Conservation (phyloP, 2,888 invertebrate genomes). For the Torymus auratus region DNA sequence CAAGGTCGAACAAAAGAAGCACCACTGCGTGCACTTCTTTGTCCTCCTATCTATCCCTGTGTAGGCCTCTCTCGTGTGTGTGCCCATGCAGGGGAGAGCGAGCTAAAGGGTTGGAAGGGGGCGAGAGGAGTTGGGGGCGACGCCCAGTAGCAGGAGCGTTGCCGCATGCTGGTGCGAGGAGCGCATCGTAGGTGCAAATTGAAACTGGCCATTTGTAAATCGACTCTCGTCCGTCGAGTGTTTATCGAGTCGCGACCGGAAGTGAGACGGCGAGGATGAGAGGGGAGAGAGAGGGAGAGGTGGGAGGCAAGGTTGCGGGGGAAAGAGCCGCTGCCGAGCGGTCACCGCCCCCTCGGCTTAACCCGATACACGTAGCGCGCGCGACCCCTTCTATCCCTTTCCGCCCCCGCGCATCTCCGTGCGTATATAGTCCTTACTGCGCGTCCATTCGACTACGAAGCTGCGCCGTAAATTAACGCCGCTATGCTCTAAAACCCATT, state of each 20-base stretch:
- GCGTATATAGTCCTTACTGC: constrained; percentile 11
- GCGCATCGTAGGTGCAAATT: constrained; percentile 60
- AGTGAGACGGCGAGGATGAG: constrained; percentile 23
- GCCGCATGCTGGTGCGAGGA: neutral
- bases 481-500: neutral
- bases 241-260: constrained; percentile 62
- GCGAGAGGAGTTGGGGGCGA: neutral
- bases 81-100: neutral
- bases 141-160: too few species aligned
- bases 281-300: constrained; percentile 17
- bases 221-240: constrained; percentile 63
- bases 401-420: neutral
- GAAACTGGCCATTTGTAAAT: constrained; percentile 69
- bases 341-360: constrained; percentile 28
- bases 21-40: constrained; percentile 1
- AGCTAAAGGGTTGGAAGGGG: neutral
- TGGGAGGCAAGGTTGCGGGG: neutral
- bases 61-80: neutral
- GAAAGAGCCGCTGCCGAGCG: neutral
- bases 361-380: constrained; percentile 38
- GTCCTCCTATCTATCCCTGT: neutral
- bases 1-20: constrained; percentile 41
- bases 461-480: constrained; percentile 51
- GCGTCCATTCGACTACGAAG: neutral
- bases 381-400: constrained; percentile 11